Conservation (phyloP, 2,113 vertebrate species). For the Osmerus eperlanus region DNA sequence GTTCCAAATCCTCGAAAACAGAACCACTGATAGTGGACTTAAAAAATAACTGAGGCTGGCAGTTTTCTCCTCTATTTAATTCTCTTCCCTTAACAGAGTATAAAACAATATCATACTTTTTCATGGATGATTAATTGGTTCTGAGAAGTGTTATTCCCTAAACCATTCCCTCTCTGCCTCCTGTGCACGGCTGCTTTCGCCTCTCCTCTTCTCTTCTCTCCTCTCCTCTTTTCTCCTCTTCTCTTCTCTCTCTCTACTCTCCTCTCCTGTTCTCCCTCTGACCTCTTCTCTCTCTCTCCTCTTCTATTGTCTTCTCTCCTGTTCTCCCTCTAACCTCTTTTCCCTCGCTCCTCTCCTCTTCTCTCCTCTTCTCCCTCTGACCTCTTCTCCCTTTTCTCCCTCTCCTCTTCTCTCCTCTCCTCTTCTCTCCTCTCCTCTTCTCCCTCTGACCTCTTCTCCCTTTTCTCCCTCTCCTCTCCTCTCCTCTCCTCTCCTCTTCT, state of each 20-base stretch:
- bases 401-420: too few relatives aligned
- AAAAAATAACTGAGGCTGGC: background rate
- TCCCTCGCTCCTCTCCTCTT: too few relatives aligned
- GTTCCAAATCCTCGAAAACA: background rate
- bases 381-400: too few relatives aligned
- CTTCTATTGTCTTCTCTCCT: background rate
- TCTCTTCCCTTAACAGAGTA: constrained; percentile 1
- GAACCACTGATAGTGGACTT: background rate
- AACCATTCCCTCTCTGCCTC: background rate
- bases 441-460: background rate
- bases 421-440: background rate
- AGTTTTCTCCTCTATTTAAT: background rate
- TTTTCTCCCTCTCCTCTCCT: too few relatives aligned
- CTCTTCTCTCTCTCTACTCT: too few relatives aligned
- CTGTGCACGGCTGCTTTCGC: too few relatives aligned
- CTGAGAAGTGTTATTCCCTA: constrained; percentile 12
- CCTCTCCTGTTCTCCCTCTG: too few relatives aligned
- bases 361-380: too few relatives aligned
- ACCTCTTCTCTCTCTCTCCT: too few relatives aligned
- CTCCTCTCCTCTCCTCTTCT: too few relatives aligned
- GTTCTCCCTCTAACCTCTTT: background rate
- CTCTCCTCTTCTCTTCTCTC: too few relatives aligned
- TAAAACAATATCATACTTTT: background rate
- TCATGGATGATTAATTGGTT: constrained; percentile 14
- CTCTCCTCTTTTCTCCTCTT: too few relatives aligned